phyloP scores from a whole-genome alignment of 2,113 vertebrate species.

The Limnothrissa miodon region DNA sequence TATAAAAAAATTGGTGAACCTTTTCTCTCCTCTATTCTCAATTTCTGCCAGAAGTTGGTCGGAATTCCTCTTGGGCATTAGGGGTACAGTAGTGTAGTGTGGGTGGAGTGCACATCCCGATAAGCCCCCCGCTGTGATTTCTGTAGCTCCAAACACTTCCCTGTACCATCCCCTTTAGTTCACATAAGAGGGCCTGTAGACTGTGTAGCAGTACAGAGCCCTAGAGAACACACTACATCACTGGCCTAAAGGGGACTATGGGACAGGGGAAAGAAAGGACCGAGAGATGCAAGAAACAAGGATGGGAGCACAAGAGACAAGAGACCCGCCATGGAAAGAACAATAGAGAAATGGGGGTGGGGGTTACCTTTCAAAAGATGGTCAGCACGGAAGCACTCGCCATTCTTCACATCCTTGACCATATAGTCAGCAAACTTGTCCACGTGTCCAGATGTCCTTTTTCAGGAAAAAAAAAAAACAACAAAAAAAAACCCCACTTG shows the following conservation, averaged over 20 bases:
- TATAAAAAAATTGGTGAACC: neutral
- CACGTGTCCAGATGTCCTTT: conserved; percentile 94
- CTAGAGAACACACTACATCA: neutral
- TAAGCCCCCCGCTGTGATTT: conserved; percentile 53
- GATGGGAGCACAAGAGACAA: neutral
- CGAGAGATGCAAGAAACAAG: neutral
- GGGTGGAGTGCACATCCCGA: neutral
- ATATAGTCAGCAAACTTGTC: conserved; percentile 99
- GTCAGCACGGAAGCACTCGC: conserved; percentile 95
- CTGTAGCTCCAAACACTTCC: conserved; percentile 44
- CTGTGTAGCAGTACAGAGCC: neutral
- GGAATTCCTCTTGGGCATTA: neutral
- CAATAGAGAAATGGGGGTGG: neutral
- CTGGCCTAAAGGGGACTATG: neutral
- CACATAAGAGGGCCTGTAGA: neutral
- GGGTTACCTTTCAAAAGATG: conserved; percentile 91
- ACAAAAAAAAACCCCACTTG: neutral
- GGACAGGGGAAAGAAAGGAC: neutral
- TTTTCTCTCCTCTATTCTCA: neutral
- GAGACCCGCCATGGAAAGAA: neutral
- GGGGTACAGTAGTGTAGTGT: neutral
- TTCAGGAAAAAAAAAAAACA: neutral
- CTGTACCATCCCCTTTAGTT: conserved; percentile 38
- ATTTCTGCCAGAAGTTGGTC: neutral
- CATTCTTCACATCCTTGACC: conserved; percentile 96